Base-by-base conservation (phyloP, 2,888 invertebrate genomes). In the Apodemia duryi region DNA sequence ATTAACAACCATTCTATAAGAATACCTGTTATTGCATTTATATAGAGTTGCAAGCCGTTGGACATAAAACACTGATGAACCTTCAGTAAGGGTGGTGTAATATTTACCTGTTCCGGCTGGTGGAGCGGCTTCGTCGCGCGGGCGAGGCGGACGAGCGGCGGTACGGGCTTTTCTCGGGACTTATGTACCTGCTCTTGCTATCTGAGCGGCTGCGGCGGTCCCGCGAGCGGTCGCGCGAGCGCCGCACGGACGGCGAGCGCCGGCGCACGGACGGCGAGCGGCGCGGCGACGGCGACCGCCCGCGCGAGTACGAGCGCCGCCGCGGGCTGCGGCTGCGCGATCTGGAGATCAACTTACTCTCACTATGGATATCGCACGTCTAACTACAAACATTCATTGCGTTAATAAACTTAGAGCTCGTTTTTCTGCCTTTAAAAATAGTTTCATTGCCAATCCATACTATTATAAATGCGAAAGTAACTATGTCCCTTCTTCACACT, bases 281-380 rank as follows among this genome's bases (percentile, higher is more conserved):
- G 1, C 91, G 84, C 10, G 84, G 90, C 0, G 91, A 91, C 3
- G 68, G 71, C n/a, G 91, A 91, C 5, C 91, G 79, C 1, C 88
- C 91, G 66, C 91, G 86, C 5, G 92, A 91, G 75, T 81, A 86
- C 60, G 92, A 91, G 0, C 92, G 86, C 38, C 90, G 80, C 1
- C 92, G 81, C 0, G 92, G 91, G 67, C 91, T 91, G 72, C 92
- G 90, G 75, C 91, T 91, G 71, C 91, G 88, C 2, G 92, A 85
- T 79, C 92, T 91, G 80, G 64, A 51, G 64, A 43, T 46, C 29
- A 38, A 32, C 28, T 61, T 35, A 46, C 35, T 13, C n/a, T 49
- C 5, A 49, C 2, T 1, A n/a, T 49, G 46, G 46, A n/a, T 54
- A 49, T 54, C 38, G 41, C 28, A 28, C 51, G 2, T 41, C 10